Conservation (phyloP, 2,113 vertebrate genomes). For the Pipra filicauda region DNA sequence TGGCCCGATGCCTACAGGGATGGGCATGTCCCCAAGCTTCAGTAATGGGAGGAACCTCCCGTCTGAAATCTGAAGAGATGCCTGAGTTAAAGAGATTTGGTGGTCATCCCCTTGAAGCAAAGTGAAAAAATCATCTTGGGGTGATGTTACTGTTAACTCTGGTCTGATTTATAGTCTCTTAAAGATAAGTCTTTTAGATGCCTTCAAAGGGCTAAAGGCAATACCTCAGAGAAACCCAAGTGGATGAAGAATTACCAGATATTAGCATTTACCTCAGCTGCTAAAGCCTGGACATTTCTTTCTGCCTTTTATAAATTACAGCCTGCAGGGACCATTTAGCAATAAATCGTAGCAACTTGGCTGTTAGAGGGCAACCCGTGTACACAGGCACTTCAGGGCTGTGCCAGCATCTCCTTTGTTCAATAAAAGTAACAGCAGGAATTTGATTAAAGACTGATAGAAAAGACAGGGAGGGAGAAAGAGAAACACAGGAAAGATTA, state of each 20-base stretch:
- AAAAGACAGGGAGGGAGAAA: background rate
- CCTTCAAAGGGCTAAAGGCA: constrained; percentile 19
- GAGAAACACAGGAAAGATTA: constrained; percentile 40
- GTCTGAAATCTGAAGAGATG: background rate
- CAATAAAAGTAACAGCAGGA: constrained; percentile 51
- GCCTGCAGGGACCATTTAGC: background rate
- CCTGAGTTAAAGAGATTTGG: background rate
- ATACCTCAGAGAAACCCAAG: background rate
- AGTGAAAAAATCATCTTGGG: background rate
- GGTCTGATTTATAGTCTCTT: background rate
- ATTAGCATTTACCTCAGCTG: constrained; percentile 23
- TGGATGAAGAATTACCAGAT: constrained; percentile 32
- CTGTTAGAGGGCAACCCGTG: background rate
- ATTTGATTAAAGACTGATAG: constrained; percentile 50
- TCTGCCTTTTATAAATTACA: constrained; percentile 28
- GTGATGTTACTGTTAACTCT: background rate
- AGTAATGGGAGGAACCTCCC: background rate
- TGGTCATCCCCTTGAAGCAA: background rate
- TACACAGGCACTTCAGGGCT: background rate
- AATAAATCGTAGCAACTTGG: constrained; percentile 41
- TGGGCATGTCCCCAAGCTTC: background rate
- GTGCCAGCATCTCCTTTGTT: constrained; percentile 41
- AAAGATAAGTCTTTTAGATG: background rate
- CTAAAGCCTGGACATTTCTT: constrained; percentile 21
- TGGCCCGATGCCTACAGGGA: background rate